phyloP scores from a whole-genome alignment of 2,113 vertebrate genomes.

The Gavialis gangeticus region DNA sequence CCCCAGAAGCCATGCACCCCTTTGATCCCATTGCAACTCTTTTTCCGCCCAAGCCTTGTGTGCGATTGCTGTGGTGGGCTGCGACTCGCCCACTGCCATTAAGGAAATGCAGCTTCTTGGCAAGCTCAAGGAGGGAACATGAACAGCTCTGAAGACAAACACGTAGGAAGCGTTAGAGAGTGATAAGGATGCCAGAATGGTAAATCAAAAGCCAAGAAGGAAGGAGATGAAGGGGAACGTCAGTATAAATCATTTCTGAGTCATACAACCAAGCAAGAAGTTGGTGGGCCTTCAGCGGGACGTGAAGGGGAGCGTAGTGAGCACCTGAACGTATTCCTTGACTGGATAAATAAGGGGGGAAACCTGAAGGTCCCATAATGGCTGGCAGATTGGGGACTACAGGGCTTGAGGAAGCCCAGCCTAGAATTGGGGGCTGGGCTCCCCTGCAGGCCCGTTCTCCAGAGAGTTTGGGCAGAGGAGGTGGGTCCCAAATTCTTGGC shows the following conservation, averaged over 20 bases:
- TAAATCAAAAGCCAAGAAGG: constrained; percentile 65
- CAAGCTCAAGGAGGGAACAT: background rate
- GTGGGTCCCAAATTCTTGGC: background rate
- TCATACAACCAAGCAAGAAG: background rate
- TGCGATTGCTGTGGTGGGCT: background rate
- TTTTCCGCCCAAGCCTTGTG: background rate
- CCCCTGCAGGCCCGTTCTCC: constrained; percentile 22
- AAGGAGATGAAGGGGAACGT: constrained; percentile 42
- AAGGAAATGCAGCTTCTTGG: constrained; percentile 40
- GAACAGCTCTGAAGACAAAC: constrained; percentile 23
- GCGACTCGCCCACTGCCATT: background rate
- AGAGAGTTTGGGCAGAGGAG: background rate
- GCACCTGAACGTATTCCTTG: constrained; percentile 50
- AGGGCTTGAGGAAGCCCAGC: constrained; percentile 54
- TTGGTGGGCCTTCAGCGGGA: constrained; percentile 18
- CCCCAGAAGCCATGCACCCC: background rate
- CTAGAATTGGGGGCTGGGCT: constrained; percentile 24
- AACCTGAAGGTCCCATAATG: constrained; percentile 41
- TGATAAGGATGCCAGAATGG: constrained; percentile 56
- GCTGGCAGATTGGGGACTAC: constrained; percentile 25
- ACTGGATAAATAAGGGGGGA: constrained; percentile 52
- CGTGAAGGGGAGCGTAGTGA: constrained; percentile 36
- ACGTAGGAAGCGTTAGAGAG: constrained; percentile 41
- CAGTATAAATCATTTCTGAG: constrained; percentile 56
- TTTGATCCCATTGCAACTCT: background rate